These are phyloP conservation scores for Malacosoma neustria DNA, from an alignment of 2,888 invertebrate genomes.

Conservation along the genomic window DNA sequence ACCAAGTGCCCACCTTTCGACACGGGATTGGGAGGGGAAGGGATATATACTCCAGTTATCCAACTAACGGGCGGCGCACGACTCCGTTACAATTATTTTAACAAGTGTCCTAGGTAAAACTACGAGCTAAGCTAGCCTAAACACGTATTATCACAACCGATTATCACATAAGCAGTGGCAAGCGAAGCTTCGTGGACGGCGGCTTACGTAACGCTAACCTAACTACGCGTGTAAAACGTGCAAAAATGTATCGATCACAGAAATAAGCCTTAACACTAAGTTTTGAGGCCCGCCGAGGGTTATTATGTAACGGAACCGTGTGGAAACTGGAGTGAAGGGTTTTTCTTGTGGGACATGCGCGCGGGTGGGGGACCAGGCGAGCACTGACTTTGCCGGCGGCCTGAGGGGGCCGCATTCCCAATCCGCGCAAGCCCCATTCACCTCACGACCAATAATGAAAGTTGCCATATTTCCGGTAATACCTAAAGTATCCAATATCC, in stretches of 20 bases:
- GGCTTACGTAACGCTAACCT: conserved; percentile 67
- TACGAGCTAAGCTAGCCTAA: conserved; percentile 67
- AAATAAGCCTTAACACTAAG: conserved; percentile 67
- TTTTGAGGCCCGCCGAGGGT: conserved; percentile 37
- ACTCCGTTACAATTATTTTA: conserved; percentile 31
- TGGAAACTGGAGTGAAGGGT: conserved; percentile 41
- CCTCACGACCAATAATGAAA: conserved; percentile 6
- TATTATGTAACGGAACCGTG: conserved; percentile 67
- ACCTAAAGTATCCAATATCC: background rate
- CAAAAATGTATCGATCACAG: conserved; percentile 69
- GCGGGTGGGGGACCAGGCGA: conserved; percentile 57
- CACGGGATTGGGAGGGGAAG: conserved; percentile 20
- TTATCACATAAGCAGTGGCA: conserved; percentile 71
- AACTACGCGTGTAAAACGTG: conserved; percentile 63
- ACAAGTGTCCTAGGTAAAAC: conserved; percentile 21
- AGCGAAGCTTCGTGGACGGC: conserved; percentile 73
- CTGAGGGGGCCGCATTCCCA: conserved; percentile 23
- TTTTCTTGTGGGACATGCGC: conserved; percentile 55
- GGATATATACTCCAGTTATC: background rate
- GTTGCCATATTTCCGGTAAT: background rate
- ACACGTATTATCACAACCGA: conserved; percentile 66
- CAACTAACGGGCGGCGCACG: conserved; percentile 30
- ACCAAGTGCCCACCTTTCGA: conserved; percentile 32
- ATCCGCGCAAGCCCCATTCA: conserved; percentile 16
- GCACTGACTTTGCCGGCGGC: conserved; percentile 46